Evolutionary conservation across 2,113 vertebrate genomes (phyloP).

Genomic region (Varanus salvator): DNA sequence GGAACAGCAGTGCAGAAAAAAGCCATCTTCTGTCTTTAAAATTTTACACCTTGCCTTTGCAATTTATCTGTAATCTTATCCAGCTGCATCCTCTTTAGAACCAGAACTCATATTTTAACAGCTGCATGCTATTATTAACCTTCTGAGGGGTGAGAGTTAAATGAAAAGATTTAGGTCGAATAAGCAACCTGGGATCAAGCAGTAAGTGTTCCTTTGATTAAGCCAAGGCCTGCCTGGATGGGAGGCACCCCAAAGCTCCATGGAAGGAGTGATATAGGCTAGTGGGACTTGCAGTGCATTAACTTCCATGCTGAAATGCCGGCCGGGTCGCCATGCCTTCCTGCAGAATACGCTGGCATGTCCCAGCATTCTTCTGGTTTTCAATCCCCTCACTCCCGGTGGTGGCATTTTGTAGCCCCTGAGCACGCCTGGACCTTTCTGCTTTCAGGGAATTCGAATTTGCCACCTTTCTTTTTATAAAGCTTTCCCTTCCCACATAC

Average conservation of each 20-base stretch:
- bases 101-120: conserved; percentile 67
- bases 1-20: conserved; percentile 10
- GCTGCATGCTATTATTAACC: conserved; percentile 70
- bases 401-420: too few relatives aligned
- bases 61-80: conserved; percentile 67
- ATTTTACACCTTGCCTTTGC: conserved; percentile 63
- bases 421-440: too few relatives aligned
- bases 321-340: too few relatives aligned
- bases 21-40: conserved; percentile 43
- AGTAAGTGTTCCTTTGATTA: background rate
- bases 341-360: too few relatives aligned
- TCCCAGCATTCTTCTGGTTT: too few relatives aligned
- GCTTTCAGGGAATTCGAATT: too few relatives aligned
- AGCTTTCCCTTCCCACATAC: too few relatives aligned
- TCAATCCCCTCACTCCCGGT: too few relatives aligned
- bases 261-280: background rate
- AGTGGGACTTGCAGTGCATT: background rate
- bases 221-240: background rate
- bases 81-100: conserved; percentile 72
- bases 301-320: background rate
- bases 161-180: conserved; percentile 58
- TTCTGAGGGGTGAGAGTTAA: conserved; percentile 68
- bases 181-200: too few relatives aligned
- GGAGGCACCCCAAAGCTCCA: background rate
- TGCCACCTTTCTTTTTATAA: too few relatives aligned